Evolutionary conservation across 2,888 invertebrate species (phyloP), one percentile per base, ranked within the genome.

Genomic region (Drosophila cyrtoloma): DNA sequence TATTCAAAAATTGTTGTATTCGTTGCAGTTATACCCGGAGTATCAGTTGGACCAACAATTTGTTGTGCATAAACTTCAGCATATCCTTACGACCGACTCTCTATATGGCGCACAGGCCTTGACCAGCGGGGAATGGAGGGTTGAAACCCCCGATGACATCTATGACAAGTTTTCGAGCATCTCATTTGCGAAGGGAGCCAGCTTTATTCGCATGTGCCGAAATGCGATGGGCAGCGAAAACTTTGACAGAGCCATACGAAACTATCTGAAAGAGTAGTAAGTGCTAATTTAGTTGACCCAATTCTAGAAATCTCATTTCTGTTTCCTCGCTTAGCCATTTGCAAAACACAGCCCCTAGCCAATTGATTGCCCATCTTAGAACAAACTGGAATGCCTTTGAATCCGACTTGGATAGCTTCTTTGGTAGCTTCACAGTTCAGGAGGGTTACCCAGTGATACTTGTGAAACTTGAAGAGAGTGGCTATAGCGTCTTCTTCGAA

Each of bases 11-110:
- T 42, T n/a, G 10, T 22, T 14, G 14, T 22, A 22, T 47, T 14
- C 26, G 12, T 93, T 94, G 14, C 70, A 96, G 96, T 94, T 95
- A 9, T 95, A 95, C 83, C 93, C 94, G 0, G 93, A 95, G 6
- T 96, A 96, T 95, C 95, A 95, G 55, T 91, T 97, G 59, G 94
- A 94, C 57, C 94, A 95, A 14, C 96, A 97, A 81, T 97, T 97
- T 86, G 95, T 97, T 1, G 93, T 94, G 0, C 95, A 96, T 51
- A 96, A 96, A 89, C 84, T 97, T 1, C 97, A 97, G 75, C 92
- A 94, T 0, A 94, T 95, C n/a, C 93, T 96, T 19, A 93, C 93
- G 0, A 89, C 86, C 12, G 97, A 97, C 87, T 94, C 95, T 19
- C 87, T 93, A 0, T 91, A 93, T 50, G 92, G 93, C 12, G 94